A percentile compares a stretch with the other conserved stretches of the same genome.
These are phyloP conservation scores for Philaethria dido DNA, from an alignment of 2,888 invertebrate species.

Conservation along the genomic window DNA sequence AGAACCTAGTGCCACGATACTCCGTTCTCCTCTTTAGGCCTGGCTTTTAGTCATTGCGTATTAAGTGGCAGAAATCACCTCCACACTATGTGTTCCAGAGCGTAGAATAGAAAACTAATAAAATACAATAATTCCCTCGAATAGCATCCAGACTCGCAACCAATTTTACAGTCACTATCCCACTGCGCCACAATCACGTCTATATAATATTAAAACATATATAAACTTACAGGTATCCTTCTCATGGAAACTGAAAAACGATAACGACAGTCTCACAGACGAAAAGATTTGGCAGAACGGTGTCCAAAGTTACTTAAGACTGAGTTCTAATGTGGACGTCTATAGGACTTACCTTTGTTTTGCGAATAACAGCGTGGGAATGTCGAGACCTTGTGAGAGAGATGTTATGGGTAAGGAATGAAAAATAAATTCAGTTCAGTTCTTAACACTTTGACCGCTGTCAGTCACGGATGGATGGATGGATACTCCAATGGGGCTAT, in stretches of 20 bases:
- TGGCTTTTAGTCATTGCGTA: too few relatives aligned
- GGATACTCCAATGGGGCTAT: too few relatives aligned
- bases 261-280: slow-evolving; percentile 90
- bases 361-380: slow-evolving; percentile 93
- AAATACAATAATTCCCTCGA: too few relatives aligned
- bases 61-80: too few relatives aligned
- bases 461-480: too few relatives aligned
- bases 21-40: too few relatives aligned
- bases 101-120: too few relatives aligned
- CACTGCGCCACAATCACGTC: not conserved
- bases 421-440: too few relatives aligned
- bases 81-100: too few relatives aligned
- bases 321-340: slow-evolving; percentile 69
- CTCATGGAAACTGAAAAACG: slow-evolving; percentile 92
- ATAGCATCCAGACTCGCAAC: not conserved
- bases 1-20: too few relatives aligned
- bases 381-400: slow-evolving; percentile 85
- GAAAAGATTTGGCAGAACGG: slow-evolving; percentile 78
- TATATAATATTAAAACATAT: too few relatives aligned
- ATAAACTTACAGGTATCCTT: slow-evolving; percentile 85
- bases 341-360: slow-evolving; percentile 92
- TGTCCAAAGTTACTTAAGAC: slow-evolving; percentile 78
- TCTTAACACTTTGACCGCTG: too few relatives aligned
- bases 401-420: slow-evolving; percentile 85
- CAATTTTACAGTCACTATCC: not conserved